Base-by-base conservation (phyloP, 2,888 invertebrate species). In the Orchesella flavescens region DNA sequence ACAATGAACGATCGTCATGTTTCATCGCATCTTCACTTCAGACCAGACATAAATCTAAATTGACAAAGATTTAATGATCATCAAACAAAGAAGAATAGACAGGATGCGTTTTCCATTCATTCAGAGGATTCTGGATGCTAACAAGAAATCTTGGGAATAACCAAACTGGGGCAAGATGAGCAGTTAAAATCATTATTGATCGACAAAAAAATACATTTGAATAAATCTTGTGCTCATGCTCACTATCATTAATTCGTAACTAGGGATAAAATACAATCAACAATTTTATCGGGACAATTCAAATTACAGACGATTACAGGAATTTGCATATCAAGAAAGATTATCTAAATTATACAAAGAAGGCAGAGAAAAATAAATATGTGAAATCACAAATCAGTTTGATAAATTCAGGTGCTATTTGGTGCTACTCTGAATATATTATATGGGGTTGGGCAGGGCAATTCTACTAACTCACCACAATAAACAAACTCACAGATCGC, bases 281-380 rank as follows among this genome's bases (percentile, higher is more conserved):
- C 5, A 24, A 65, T 65, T 65, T 65, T 44, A 65, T 65, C 44
- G 44, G 44, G 65, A 65, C 65, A 43, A 12, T 44, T 65, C 65
- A 65, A 65, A 65, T 65, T 65, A 65, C 44, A 65, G 15, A 43
- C 44, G 43, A 65, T 65, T 65, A 65, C 17, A 4, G 65, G 17
- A 65, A 12, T 65, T 65, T 43, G 65, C 65, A 65, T 65, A 44
- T 65, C 65, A 43, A n/a, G 3, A 10, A 15, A 63, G 44, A 65
- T 24, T 15, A 44, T 65, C 44, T 65, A n/a, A 9, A 65, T n/a
- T 53, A 23, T 23, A 61, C 61, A 61, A 13, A 34, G 34, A 34
- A 19, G 19, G 9, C 53, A 10, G 53, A 53, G 15, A 53, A n/a
- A 53, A n/a, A n/a, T 10, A n/a, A n/a, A n/a, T 34, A 34, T 34